Evolutionary conservation across 2,888 invertebrate species (phyloP).

Genomic region (Meghimatium bilineatum): DNA sequence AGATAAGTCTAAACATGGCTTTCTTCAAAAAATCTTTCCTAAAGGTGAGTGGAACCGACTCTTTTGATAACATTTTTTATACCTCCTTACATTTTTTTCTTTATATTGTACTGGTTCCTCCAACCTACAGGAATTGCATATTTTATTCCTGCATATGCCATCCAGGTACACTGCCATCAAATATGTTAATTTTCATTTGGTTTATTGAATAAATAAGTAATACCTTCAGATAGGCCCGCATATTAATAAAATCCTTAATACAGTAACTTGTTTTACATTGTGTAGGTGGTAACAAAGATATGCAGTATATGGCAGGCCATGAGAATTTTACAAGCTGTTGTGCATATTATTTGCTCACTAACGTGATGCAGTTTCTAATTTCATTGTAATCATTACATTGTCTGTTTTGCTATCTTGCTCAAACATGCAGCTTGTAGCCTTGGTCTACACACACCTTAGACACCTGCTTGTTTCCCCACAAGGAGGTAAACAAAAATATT

Average conservation of each 20-base stretch:
- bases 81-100: neutral
- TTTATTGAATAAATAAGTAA: too few species aligned
- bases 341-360: neutral
- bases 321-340: neutral
- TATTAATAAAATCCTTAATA: too few species aligned
- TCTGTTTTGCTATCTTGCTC: neutral
- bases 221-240: too few species aligned
- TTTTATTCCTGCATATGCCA: neutral
- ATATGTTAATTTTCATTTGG: neutral
- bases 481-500: too few species aligned
- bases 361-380: neutral
- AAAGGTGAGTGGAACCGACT: slow-evolving; percentile 59
- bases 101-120: too few species aligned
- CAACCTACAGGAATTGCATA: too few species aligned
- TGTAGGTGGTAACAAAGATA: neutral
- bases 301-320: neutral
- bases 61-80: too few species aligned
- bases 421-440: neutral
- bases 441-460: neutral
- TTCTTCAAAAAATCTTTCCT: slow-evolving; percentile 68
- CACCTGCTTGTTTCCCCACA: neutral
- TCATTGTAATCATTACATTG: neutral
- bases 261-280: too few species aligned
- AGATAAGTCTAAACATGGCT: slow-evolving; percentile 53
- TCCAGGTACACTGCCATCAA: neutral